Evolutionary conservation across 2,797 vertebrate species (phyloP), one percentile per base, ranked within the genome.

Genomic region (Salarias fasciatus): DNA sequence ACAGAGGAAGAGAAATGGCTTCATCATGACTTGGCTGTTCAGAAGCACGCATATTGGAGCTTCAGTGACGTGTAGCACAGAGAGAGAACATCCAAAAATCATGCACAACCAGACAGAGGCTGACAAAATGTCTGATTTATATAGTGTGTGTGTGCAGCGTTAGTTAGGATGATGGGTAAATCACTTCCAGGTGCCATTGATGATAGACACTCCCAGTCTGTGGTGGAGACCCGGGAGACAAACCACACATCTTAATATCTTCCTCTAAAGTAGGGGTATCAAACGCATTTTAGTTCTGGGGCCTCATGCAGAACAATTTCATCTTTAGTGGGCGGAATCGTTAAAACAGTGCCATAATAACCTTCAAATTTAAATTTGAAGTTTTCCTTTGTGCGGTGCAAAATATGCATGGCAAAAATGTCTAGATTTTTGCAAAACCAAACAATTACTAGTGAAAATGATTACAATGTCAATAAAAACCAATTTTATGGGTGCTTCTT

Each of bases 131-230:
- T 72, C 53, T 36, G 31, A 60, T 69, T 77, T 72, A 70, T 62
- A 61, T 29, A 29, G 68, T 35, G 69, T 51, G 78, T 78, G 42
- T 49, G 60, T 63, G 67, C 60, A 47, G 42, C 44, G 58, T 75
- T 37, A 54, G 53, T 63, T 2, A 63, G 44, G 62, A 53, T 36
- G 63, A 82, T 30, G 42, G 60, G 64, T 63, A 73, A 71, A 65
- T 56, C 53, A 62, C 68, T 67, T 71, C 46, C 63, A 76, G 85
- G 81, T 81, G 77, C 80, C 81, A 51, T 69, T 69, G 82, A 83
- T 65, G 10, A 62, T 8, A 75, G 63, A 82, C 64, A 79, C 78
- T 61, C 58, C 65, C 72, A 50, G 44, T 79, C 61, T 85, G 83
- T 49, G 81, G 50, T 50, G 31, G 50, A 45, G 18, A 8, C 53